Evolutionary conservation across 2,888 invertebrate genomes (phyloP).

Genomic region (Pogonocherus hispidulus): DNA sequence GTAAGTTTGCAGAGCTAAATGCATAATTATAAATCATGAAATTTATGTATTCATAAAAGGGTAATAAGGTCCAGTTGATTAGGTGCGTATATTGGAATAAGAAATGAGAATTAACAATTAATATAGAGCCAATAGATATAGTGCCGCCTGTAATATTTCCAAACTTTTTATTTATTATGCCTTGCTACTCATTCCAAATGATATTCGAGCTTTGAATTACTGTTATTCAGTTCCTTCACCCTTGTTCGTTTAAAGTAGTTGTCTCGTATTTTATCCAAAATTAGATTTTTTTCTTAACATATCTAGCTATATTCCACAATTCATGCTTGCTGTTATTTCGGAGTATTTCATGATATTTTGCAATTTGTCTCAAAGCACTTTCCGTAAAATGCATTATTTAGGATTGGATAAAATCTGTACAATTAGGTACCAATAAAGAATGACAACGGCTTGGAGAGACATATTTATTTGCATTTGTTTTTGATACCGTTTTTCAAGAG

Average conservation of each 20-base stretch:
- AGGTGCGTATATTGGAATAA: too few species aligned
- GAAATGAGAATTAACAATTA: too few species aligned
- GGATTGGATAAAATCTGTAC: neutral
- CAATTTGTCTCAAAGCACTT: constrained; percentile 20
- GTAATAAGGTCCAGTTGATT: too few species aligned
- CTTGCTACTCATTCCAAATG: neutral
- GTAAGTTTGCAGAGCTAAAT: too few species aligned
- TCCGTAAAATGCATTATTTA: neutral
- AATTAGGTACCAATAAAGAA: neutral
- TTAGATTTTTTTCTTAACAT: constrained; percentile 20
- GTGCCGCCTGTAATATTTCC: neutral
- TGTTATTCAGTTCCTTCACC: neutral
- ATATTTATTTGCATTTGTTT: too few species aligned
- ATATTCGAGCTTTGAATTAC: neutral
- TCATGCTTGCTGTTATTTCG: constrained; percentile 23
- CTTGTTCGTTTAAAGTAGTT: neutral
- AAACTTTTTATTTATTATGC: constrained; percentile 1
- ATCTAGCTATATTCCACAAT: constrained; percentile 18
- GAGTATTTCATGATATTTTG: constrained; percentile 28
- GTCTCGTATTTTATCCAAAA: constrained; percentile 17
- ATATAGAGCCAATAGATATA: too few species aligned
- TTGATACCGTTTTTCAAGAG: too few species aligned
- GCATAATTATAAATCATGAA: too few species aligned
- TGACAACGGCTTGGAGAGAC: too few species aligned
- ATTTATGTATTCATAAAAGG: too few species aligned